These are phyloP conservation scores for Chrysaora quinquecirrha DNA, from an alignment of 30 jellyfish, hydroid and myxozoan genomes.

Conservation along the genomic window DNA sequence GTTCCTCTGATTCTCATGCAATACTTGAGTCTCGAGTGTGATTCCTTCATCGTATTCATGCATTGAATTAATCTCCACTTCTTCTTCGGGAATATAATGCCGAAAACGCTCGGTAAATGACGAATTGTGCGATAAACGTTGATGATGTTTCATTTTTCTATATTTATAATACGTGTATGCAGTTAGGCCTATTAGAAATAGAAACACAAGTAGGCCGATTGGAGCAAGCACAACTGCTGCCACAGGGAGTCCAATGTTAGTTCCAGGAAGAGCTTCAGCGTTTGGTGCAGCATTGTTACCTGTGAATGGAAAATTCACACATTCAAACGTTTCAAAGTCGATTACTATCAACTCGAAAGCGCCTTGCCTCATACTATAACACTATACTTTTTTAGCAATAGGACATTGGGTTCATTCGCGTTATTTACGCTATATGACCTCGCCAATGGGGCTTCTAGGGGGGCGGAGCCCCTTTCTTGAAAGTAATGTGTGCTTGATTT, in stretches of 20 bases:
- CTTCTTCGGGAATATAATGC: neutral
- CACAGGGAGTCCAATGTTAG: conserved; percentile 13
- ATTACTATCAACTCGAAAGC: neutral
- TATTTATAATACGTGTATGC: conserved; percentile 36
- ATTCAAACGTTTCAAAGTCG: neutral
- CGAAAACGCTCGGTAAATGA: neutral
- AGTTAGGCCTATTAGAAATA: conserved; percentile 10
- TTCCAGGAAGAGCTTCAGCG: neutral
- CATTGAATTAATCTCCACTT: neutral
- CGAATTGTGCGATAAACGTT: neutral
- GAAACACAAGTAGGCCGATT: conserved; percentile 19
- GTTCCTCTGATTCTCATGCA: neutral
- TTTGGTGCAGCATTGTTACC: neutral
- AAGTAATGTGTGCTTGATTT: too few relatives aligned
- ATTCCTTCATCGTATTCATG: neutral
- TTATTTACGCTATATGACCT: too few relatives aligned
- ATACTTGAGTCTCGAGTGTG: neutral
- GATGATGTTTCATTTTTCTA: neutral
- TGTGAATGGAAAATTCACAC: neutral
- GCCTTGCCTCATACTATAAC: neutral
- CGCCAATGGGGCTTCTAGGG: too few relatives aligned
- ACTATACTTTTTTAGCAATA: neutral
- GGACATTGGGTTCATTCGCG: neutral
- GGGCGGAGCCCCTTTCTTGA: too few relatives aligned
- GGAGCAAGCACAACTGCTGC: conserved; percentile 57